phyloP scores from a whole-genome alignment of 2,113 vertebrate genomes.

The Chionodraco myersi region DNA sequence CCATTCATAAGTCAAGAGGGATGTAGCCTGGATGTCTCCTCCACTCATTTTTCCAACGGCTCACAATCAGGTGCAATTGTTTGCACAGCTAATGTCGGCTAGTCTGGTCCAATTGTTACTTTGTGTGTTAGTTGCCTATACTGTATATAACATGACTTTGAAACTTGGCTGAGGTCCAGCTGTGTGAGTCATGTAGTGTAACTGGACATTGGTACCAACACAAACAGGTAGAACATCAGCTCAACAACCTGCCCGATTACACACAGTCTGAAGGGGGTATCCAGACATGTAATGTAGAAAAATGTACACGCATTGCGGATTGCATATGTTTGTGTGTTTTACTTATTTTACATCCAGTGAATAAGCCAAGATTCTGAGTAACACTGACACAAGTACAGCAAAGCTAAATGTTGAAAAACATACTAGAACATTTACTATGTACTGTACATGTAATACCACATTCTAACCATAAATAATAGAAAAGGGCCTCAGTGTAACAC shows the following conservation, averaged over 20 bases:
- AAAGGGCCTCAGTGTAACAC: too few species aligned
- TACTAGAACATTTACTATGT: too few species aligned
- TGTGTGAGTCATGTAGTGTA: conserved; percentile 13
- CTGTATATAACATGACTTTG: not conserved
- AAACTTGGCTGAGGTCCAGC: conserved; percentile 30
- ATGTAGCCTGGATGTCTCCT: conserved; percentile 14
- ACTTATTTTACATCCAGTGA: not conserved
- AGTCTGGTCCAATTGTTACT: conserved; percentile 18
- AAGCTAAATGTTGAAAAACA: too few species aligned
- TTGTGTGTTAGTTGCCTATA: conserved; percentile 1
- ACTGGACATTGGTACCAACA: not conserved
- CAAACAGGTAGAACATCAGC: conserved; percentile 25
- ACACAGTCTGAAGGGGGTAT: not conserved
- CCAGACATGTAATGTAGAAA: not conserved
- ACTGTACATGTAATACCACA: too few species aligned
- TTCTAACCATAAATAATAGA: too few species aligned
- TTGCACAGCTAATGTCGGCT: conserved; percentile 26
- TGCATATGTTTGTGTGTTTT: not conserved
- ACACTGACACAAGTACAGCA: too few species aligned
- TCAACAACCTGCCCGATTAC: conserved; percentile 32
- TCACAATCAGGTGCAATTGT: conserved; percentile 21
- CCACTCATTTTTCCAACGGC: conserved; percentile 17
- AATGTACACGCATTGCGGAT: not conserved
- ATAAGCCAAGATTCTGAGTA: too few species aligned
- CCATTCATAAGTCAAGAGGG: conserved; percentile 60